Conservation (phyloP, 2,113 vertebrate genomes). For the Caranx melampygus region DNA sequence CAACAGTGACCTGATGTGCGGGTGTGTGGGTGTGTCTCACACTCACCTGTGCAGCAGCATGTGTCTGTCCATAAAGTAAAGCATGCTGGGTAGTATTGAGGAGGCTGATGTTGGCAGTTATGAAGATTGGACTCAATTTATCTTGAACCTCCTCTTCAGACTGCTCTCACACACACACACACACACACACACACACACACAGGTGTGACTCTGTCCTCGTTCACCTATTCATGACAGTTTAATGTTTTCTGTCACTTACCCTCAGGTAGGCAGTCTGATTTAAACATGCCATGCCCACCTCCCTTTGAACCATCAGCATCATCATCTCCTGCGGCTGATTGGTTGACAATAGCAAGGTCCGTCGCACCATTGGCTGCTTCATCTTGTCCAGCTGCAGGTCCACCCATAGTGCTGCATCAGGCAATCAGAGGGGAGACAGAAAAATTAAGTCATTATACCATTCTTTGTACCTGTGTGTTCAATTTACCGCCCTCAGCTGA, state of each 20-base stretch:
- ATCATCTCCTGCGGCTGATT: constrained; percentile 15
- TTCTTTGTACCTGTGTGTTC: too few relatives aligned
- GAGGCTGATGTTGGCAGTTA: constrained; percentile 18
- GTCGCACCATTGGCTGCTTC: constrained; percentile 31
- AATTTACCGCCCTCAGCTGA: too few relatives aligned
- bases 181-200: background rate
- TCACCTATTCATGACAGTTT: background rate
- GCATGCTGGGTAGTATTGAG: constrained; percentile 34
- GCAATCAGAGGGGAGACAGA: constrained; percentile 17
- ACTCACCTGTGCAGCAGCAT: constrained; percentile 28
- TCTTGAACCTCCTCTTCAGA: constrained; percentile 40
- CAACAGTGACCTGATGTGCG: too few relatives aligned
- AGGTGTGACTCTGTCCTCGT: background rate
- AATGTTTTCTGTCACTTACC: constrained; percentile 9
- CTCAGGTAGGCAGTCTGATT: constrained; percentile 43
- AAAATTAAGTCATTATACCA: background rate
- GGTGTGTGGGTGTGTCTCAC: background rate
- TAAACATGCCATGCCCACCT: constrained; percentile 20
- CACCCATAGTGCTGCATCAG: constrained; percentile 9
- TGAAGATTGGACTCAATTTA: constrained; percentile 53
- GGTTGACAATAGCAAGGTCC: constrained; percentile 36
- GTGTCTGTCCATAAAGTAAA: constrained; percentile 44
- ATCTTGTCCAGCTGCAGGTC: constrained; percentile 46
- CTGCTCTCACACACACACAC: background rate
- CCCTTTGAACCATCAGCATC: constrained; percentile 1